Evolutionary conservation across 2,113 vertebrate species (phyloP).

Genomic region (Tachuris rubrigastra): DNA sequence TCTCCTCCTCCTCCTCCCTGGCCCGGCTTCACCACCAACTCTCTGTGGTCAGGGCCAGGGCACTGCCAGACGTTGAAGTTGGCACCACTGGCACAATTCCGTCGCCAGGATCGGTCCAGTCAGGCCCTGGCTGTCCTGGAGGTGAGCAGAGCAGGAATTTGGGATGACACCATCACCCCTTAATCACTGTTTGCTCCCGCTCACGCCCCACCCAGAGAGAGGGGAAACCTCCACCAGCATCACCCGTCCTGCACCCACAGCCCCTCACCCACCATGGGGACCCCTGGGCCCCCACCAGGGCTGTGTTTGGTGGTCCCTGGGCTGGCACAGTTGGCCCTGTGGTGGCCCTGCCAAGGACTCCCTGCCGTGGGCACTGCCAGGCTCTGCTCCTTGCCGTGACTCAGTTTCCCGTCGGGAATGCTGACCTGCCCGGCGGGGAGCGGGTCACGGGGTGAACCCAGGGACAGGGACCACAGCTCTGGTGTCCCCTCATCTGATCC

Average conservation of each 20-base stretch:
- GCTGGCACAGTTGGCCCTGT: fast-evolving
- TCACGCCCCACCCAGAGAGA: background rate
- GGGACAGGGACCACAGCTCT: fast-evolving
- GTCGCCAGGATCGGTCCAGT: fast-evolving
- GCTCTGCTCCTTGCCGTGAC: background rate
- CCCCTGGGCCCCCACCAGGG: fast-evolving
- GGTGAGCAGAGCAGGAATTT: conserved; percentile 31
- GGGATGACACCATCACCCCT: background rate
- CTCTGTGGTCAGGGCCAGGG: background rate
- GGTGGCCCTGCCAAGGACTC: fast-evolving
- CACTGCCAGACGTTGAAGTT: fast-evolving
- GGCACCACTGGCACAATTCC: fast-evolving
- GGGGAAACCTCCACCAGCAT: background rate
- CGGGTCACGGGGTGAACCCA: background rate
- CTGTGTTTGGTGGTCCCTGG: fast-evolving
- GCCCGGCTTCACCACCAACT: fast-evolving
- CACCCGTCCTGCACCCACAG: background rate
- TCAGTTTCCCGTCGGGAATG: background rate
- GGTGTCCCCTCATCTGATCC: background rate
- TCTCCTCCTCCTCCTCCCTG: background rate
- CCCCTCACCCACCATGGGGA: background rate
- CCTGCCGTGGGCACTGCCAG: background rate
- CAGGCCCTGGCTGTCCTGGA: background rate
- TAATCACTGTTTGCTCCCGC: conserved; percentile 24
- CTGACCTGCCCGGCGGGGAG: background rate